phyloP scores from a whole-genome alignment of 1,140 invertebrate species.

The Scaptomyza montana region DNA sequence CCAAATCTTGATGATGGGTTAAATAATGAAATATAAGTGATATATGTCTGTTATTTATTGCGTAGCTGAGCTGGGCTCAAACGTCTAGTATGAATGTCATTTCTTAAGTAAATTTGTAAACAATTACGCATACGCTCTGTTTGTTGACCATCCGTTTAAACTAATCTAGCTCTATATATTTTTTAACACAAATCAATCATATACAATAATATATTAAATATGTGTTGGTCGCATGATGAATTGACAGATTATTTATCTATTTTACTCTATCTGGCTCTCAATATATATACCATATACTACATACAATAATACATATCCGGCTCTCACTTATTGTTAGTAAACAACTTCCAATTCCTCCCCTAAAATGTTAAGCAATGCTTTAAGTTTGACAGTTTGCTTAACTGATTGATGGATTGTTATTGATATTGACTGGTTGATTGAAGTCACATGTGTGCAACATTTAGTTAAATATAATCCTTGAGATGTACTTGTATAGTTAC shows the following conservation, averaged over 20 bases:
- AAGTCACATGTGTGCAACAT: slow-evolving; percentile 43
- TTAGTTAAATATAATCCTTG: slow-evolving; percentile 35
- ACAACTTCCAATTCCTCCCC: not conserved
- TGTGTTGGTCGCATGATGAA: slow-evolving; percentile 53
- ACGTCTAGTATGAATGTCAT: slow-evolving; percentile 15
- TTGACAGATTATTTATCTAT: slow-evolving; percentile 45
- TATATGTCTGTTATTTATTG: not conserved
- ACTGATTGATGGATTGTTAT: slow-evolving; percentile 48
- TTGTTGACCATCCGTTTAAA: slow-evolving; percentile 11
- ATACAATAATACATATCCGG: slow-evolving; percentile 18
- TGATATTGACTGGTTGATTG: slow-evolving; percentile 45
- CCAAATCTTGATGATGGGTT: not conserved
- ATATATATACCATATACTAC: slow-evolving; percentile 5
- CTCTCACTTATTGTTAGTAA: slow-evolving; percentile 38
- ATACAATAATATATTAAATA: slow-evolving; percentile 8
- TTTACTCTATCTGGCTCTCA: slow-evolving; percentile 34
- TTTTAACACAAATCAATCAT: slow-evolving; percentile 15
- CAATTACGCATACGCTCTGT: slow-evolving; percentile 38
- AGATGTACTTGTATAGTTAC: slow-evolving; percentile 27
- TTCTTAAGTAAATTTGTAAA: slow-evolving; percentile 26
- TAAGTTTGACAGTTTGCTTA: slow-evolving; percentile 42
- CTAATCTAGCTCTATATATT: slow-evolving; percentile 15
- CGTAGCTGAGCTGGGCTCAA: slow-evolving; percentile 7
- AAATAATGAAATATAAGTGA: slow-evolving; percentile 6
- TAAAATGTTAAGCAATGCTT: slow-evolving; percentile 32